phyloP scores from a whole-genome alignment of 2,888 invertebrate species.

The Drosophila flavopinicola region DNA sequence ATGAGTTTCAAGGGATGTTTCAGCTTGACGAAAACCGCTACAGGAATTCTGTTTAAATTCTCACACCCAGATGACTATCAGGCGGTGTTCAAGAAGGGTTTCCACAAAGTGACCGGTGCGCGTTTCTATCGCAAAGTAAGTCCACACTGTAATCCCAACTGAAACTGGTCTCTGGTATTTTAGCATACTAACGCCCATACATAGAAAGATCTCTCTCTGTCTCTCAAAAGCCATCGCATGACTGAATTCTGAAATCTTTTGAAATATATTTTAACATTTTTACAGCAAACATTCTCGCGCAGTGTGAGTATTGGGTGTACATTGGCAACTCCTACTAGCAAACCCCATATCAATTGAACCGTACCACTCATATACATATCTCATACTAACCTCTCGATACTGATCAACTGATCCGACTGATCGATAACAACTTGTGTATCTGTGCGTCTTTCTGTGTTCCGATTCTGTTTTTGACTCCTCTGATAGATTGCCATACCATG shows the following conservation, averaged over 20 bases:
- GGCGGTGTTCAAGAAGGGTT: slow-evolving; percentile 93
- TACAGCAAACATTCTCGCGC: slow-evolving; percentile 76
- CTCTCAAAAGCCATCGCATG: slow-evolving; percentile 3
- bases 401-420: too few relatives aligned
- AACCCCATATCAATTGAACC: not conserved
- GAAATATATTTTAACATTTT: slow-evolving; percentile 71
- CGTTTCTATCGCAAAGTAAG: slow-evolving; percentile 93
- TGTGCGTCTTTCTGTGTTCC: slow-evolving; percentile 27
- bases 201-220: not conserved
- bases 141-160: not conserved
- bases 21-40: slow-evolving; percentile 94
- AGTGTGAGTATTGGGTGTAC: slow-evolving; percentile 67
- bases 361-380: not conserved
- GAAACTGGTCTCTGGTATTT: not conserved
- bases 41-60: slow-evolving; percentile 94
- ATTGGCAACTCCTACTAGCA: slow-evolving; percentile 20
- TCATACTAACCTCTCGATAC: slow-evolving; percentile 11
- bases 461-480: slow-evolving; percentile 27
- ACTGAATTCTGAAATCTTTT: slow-evolving; percentile 45
- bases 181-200: slow-evolving; percentile 1
- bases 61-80: slow-evolving; percentile 94
- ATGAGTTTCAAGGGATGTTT: slow-evolving; percentile 95
- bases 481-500: slow-evolving; percentile 91
- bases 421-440: not conserved
- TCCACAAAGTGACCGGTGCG: slow-evolving; percentile 94